Conservation (phyloP, 2,888 invertebrate genomes). For the Nowickia ferox region DNA sequence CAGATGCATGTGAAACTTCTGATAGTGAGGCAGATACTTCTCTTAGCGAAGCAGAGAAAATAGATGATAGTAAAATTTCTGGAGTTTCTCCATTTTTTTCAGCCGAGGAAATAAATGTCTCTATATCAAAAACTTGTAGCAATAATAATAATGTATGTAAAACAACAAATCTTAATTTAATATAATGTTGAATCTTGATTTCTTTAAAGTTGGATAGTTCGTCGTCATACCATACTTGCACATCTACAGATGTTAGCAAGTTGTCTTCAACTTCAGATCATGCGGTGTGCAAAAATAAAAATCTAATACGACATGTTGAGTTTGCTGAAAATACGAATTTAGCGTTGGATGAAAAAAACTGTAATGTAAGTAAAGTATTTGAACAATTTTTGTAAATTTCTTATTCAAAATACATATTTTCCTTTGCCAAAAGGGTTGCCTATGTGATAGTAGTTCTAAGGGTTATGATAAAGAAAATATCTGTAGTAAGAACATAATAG, state of each 20-base stretch:
- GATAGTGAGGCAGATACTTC: slow-evolving; percentile 82
- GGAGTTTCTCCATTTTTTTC: slow-evolving; percentile 90
- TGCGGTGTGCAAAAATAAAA: slow-evolving; percentile 67
- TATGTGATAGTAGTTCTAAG: slow-evolving; percentile 73
- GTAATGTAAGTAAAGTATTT: slow-evolving; percentile 77
- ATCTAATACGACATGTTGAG: slow-evolving; percentile 74
- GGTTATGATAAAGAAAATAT: slow-evolving; percentile 79
- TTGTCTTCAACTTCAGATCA: slow-evolving; percentile 75
- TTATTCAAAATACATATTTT: slow-evolving; percentile 27
- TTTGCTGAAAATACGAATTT: slow-evolving; percentile 74
- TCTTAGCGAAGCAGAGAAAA: slow-evolving; percentile 78
- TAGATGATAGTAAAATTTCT: slow-evolving; percentile 85
- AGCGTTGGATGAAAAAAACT: slow-evolving; percentile 66
- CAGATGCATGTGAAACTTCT: slow-evolving; percentile 79
- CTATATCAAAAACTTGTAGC: slow-evolving; percentile 77
- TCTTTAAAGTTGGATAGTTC: slow-evolving; percentile 78
- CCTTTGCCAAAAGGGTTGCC: slow-evolving; percentile 78
- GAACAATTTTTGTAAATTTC: not conserved
- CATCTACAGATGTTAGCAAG: slow-evolving; percentile 80
- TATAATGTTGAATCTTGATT: not conserved
- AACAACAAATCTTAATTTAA: not conserved
- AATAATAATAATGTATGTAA: slow-evolving; percentile 73
- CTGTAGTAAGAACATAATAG: slow-evolving; percentile 76
- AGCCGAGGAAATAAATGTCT: slow-evolving; percentile 85
- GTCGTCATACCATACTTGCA: slow-evolving; percentile 82